Conservation (phyloP, 2,113 vertebrate species). For the Prionailurus bengalensis region DNA sequence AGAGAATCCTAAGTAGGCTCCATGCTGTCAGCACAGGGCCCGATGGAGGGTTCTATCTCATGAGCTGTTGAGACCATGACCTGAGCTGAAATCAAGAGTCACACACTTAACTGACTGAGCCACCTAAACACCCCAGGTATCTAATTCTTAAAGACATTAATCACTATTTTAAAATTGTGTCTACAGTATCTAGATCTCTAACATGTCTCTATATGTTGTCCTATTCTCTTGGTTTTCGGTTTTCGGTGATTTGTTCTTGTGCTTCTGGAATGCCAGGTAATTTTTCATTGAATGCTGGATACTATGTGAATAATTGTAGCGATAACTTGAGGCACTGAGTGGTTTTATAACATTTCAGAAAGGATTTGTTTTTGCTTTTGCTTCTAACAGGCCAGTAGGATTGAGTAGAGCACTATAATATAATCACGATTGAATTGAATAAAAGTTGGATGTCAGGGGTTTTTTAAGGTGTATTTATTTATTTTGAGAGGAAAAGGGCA, state of each 20-base stretch:
- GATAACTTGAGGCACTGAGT: not conserved
- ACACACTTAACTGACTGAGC: too few relatives aligned
- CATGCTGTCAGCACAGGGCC: too few relatives aligned
- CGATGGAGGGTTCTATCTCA: too few relatives aligned
- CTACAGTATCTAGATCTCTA: not conserved
- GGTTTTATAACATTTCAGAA: not conserved
- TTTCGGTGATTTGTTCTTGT: not conserved
- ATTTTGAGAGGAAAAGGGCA: too few relatives aligned
- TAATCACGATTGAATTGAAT: not conserved
- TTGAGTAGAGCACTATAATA: not conserved
- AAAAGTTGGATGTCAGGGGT: not conserved
- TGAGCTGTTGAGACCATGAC: too few relatives aligned
- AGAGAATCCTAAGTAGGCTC: too few relatives aligned
- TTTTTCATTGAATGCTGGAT: not conserved
- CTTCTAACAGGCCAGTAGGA: not conserved
- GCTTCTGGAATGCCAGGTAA: not conserved
- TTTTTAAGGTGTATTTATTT: too few relatives aligned
- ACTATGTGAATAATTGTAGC: not conserved
- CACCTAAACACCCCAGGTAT: too few relatives aligned
- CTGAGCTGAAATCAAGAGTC: too few relatives aligned
- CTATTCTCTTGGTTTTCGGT: not conserved
- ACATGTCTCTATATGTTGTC: not conserved
- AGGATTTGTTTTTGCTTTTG: conserved; percentile 50
- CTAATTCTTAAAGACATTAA: not conserved
- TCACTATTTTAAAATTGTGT: not conserved